phyloP scores from a whole-genome alignment of 2,888 invertebrate genomes.

The Sepioteuthis lessoniana region DNA sequence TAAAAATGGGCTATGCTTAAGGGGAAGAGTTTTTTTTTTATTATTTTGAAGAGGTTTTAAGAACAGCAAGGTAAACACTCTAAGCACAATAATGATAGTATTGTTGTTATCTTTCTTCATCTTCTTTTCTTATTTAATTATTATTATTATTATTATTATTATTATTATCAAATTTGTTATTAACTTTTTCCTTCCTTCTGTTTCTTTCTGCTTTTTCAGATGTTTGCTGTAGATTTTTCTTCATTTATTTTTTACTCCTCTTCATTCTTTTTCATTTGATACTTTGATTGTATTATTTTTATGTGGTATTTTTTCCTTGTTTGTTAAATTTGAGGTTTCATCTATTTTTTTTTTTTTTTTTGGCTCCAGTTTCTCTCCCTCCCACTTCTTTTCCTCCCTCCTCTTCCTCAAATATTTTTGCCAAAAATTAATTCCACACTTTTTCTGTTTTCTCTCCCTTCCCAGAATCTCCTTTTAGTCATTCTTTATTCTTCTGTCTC shows the following conservation, averaged over 20 bases:
- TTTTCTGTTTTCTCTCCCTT: neutral
- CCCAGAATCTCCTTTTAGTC: neutral
- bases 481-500: neutral
- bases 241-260: neutral
- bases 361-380: no score
- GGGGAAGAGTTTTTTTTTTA: neutral
- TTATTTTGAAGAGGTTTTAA: neutral
- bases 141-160: neutral
- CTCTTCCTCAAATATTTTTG: neutral
- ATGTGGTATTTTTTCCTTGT: neutral
- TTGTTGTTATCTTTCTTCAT: no score
- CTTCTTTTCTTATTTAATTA: no score
- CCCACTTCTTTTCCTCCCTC: neutral
- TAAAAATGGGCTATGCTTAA: neutral
- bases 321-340: neutral
- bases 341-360: neutral
- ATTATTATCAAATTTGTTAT: neutral
- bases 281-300: neutral
- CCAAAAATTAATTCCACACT: constrained; percentile 23
- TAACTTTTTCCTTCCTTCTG: neutral
- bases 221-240: neutral
- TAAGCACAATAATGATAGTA: neutral
- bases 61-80: neutral
- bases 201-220: neutral
- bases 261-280: neutral